phyloP scores from a whole-genome alignment of 2,113 vertebrate species.

The Chionis minor region DNA sequence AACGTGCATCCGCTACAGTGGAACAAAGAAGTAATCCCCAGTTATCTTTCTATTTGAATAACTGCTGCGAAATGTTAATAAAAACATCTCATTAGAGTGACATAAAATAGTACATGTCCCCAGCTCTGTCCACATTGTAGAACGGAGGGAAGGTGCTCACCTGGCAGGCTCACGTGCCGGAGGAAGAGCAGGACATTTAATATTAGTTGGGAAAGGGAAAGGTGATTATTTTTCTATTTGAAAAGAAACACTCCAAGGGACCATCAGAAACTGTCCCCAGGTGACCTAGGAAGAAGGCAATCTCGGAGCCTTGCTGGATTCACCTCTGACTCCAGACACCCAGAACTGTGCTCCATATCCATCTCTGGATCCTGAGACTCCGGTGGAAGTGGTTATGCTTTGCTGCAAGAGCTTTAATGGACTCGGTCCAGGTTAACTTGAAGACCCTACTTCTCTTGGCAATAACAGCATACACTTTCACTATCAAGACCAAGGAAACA shows the following conservation, averaged over 20 bases:
- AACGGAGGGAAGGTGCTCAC: not conserved
- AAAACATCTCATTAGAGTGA: not conserved
- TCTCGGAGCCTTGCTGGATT: not conserved
- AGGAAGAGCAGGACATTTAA: not conserved
- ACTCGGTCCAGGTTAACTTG: not conserved
- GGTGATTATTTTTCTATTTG: not conserved
- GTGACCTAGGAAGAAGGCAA: not conserved
- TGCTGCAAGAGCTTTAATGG: not conserved
- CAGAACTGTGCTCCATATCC: not conserved
- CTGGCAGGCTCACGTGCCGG: rapidly evolving
- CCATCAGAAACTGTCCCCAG: not conserved
- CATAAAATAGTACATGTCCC: not conserved
- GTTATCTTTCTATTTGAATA: not conserved
- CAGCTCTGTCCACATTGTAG: not conserved
- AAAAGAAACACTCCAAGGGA: not conserved
- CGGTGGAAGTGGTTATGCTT: not conserved
- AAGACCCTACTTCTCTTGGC: not conserved
- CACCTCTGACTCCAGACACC: not conserved
- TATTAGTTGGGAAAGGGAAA: not conserved
- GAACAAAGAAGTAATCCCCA: not conserved
- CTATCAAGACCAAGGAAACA: not conserved
- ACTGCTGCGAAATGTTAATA: not conserved
- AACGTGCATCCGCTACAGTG: not conserved
- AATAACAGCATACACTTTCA: not conserved
- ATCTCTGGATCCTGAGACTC: not conserved